Conservation (phyloP, 2,888 invertebrate species). For the Myathropa florea region DNA sequence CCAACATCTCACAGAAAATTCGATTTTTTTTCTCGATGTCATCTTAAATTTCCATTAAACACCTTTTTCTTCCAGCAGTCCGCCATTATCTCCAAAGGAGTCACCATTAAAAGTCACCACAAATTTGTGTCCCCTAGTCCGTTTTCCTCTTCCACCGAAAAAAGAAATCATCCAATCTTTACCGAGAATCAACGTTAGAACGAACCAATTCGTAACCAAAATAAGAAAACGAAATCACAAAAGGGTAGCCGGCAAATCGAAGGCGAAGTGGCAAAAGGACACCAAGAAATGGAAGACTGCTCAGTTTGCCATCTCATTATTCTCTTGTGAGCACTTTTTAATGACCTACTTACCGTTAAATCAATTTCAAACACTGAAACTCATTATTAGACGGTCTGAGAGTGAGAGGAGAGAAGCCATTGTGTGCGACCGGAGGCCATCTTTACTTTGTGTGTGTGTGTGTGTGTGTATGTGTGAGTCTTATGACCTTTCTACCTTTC, state of each 20-base stretch:
- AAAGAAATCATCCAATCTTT: neutral
- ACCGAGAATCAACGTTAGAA: constrained; percentile 1
- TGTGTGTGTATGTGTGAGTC: too few relatives aligned
- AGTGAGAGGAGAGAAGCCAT: neutral
- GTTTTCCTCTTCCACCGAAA: neutral
- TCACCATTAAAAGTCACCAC: constrained; percentile 19
- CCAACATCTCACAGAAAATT: neutral
- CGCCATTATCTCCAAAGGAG: neutral
- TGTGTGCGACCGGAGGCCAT: neutral
- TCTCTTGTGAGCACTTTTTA: constrained; percentile 58
- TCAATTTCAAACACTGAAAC: constrained; percentile 64
- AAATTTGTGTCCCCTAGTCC: neutral
- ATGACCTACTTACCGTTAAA: constrained; percentile 69
- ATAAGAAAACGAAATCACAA: constrained; percentile 2
- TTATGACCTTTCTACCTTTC: neutral
- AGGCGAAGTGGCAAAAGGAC: neutral
- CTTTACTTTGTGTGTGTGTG: neutral
- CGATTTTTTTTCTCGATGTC: neutral
- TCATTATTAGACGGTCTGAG: constrained; percentile 45
- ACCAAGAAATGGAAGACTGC: neutral
- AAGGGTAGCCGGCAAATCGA: neutral
- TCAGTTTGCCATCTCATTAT: constrained; percentile 46
- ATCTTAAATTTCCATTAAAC: neutral
- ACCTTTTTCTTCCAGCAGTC: neutral
- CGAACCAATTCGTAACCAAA: constrained; percentile 25